Evolutionary conservation across 2,797 vertebrate species (phyloP), one percentile per base, ranked within the genome.

Genomic region (Artibeus lituratus): DNA sequence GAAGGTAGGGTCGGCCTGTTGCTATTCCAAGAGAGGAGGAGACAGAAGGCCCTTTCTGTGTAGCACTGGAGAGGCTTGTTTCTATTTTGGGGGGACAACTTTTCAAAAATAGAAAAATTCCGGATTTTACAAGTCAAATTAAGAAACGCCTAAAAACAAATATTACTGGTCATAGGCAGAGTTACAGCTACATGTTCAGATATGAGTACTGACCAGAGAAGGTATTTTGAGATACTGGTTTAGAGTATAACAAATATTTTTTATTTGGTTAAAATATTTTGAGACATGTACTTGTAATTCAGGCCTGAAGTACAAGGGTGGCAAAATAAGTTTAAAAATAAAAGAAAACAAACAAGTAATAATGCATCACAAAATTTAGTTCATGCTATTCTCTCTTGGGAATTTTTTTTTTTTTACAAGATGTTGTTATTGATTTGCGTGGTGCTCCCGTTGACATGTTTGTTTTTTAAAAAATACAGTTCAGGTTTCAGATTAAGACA

Each of bases 181-280:
- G 29, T 81, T 24, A 26, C 22, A 83, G 72, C 70, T 87, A 87
- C 81, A 65, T 91, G 42, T 93, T 94, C 88, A 73, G 35, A 47
- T 42, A 55, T 37, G 57, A 81, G 94, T 83, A 59, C 14, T 74
- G 82, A 59, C 47, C 32, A 8, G 16, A 62, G 76, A 77, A 81
- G 70, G 42, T 84, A 94, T 89, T 97, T 96, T 15, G 47, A 72
- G 92, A 90, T 67, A 89, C 90, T 97, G 91, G 73, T 87, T 96
- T 47, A 24, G 72, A 86, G 73, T n/a, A 8, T 69, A 32, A 72
- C 53, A 85, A 73, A 21, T 67, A 57, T 80, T 89, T 93, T 95
- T 95, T 80, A 78, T 92, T 92, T 86, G 55, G 78, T 85, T 67
- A 55, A 95, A 92, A 90, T 96, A 59, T 62, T 76, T 62, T 90